A percentile compares a stretch with the other conserved stretches of the same genome.
Evolutionary conservation across 2,113 vertebrate species (phyloP).

Genomic region (Balaenoptera acutorostrata): DNA sequence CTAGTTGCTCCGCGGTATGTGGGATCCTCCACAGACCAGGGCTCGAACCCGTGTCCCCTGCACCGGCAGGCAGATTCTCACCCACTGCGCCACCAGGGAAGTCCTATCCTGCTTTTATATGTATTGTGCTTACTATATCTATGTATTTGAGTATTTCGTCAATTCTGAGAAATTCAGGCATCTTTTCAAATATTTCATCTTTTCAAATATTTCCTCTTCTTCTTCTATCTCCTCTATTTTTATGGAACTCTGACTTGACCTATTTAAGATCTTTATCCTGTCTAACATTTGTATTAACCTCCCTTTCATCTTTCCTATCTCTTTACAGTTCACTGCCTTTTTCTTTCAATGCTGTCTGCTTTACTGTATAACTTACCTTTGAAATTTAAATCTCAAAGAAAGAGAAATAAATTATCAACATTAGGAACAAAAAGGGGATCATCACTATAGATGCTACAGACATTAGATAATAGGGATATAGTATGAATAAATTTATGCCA

Average conservation of each 20-base stretch:
- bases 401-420: not conserved
- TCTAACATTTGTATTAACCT: not conserved
- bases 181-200: conserved; percentile 21
- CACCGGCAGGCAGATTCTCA: too few species aligned
- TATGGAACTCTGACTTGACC: not conserved
- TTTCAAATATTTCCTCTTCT: not conserved
- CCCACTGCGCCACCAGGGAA: too few species aligned
- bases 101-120: not conserved
- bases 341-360: not conserved
- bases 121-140: not conserved
- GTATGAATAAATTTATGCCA: not conserved
- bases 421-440: not conserved
- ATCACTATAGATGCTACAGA: not conserved
- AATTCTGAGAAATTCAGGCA: not conserved
- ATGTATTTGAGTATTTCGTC: not conserved
- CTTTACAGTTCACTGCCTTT: not conserved
- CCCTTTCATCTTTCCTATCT: not conserved
- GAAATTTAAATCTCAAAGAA: conserved; percentile 15
- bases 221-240: not conserved
- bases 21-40: too few species aligned
- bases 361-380: not conserved
- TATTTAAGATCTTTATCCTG: not conserved
- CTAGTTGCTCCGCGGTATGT: too few species aligned
- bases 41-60: too few species aligned
- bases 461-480: not conserved